Evolutionary conservation across 2,797 vertebrate genomes (phyloP).

Genomic region (Myotis findleyi): DNA sequence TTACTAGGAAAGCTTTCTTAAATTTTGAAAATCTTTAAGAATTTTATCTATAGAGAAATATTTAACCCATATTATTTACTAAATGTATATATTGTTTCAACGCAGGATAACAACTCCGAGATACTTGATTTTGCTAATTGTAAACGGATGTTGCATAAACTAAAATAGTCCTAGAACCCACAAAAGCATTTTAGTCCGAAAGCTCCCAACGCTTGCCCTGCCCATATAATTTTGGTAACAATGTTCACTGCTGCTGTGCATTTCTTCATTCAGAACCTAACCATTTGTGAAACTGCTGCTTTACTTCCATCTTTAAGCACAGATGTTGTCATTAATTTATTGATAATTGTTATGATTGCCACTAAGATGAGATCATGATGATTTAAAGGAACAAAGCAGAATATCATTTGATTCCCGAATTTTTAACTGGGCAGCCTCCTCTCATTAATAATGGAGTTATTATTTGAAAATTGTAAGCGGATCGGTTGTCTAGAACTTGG

Average conservation of each 20-base stretch:
- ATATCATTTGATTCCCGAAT: not conserved
- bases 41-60: conserved; percentile 47
- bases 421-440: not conserved
- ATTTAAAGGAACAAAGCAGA: conserved; percentile 25
- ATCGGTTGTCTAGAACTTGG: not conserved
- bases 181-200: not conserved
- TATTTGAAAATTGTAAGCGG: conserved; percentile 38
- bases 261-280: not conserved
- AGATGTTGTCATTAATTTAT: not conserved
- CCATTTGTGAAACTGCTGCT: not conserved
- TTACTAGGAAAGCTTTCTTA: conserved; percentile 60
- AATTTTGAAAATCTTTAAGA: conserved; percentile 58
- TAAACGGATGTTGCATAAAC: not conserved
- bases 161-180: not conserved
- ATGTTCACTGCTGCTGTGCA: not conserved
- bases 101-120: conserved; percentile 31
- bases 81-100: conserved; percentile 26
- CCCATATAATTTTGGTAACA: not conserved
- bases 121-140: conserved; percentile 5
- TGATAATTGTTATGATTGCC: conserved; percentile 16
- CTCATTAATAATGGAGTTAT: not conserved
- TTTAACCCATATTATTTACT: conserved; percentile 42
- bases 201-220: not conserved
- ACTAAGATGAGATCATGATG: not conserved
- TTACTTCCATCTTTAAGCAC: conserved; percentile 22